Evolutionary conservation across 1,140 invertebrate genomes (phyloP).

Genomic region (Aphidius ervi): DNA sequence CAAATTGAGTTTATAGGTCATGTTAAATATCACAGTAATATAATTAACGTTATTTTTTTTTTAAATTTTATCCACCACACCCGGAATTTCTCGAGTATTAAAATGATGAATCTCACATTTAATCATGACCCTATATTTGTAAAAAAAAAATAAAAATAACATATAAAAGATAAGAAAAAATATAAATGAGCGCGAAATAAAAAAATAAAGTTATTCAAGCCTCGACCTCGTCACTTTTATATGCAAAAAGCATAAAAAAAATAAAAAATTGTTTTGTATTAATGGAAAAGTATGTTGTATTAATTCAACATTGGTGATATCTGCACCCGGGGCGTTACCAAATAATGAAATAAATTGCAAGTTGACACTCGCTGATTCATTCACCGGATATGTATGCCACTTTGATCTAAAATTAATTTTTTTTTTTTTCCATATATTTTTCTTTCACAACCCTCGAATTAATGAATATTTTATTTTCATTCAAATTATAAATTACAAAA

Average conservation of each 20-base stretch:
- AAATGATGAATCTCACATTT: slow-evolving; percentile 11
- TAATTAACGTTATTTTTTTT: too few species aligned
- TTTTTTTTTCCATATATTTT: too few species aligned
- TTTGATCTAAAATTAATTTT: too few species aligned
- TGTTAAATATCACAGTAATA: too few species aligned
- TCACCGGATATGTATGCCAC: not conserved
- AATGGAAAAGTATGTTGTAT: slow-evolving; percentile 24
- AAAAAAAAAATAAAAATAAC: not conserved
- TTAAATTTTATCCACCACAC: too few species aligned
- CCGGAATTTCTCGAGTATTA: not conserved
- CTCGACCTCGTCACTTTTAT: slow-evolving; percentile 25
- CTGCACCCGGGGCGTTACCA: slow-evolving; percentile 8
- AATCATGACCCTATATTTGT: not conserved
- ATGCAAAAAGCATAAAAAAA: slow-evolving; percentile 21
- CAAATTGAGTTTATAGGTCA: too few species aligned
- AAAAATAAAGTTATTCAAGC: slow-evolving; percentile 28
- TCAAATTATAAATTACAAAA: too few species aligned
- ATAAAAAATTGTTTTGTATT: slow-evolving; percentile 13
- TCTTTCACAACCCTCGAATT: too few species aligned
- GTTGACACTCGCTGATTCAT: slow-evolving; percentile 2
- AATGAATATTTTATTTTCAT: too few species aligned
- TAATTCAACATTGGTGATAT: slow-evolving; percentile 35
- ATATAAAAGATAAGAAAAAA: not conserved
- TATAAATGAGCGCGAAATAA: not conserved
- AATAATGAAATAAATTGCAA: slow-evolving; percentile 15